phyloP scores from a whole-genome alignment of 2,888 invertebrate genomes.

The Heliothis peltigera region DNA sequence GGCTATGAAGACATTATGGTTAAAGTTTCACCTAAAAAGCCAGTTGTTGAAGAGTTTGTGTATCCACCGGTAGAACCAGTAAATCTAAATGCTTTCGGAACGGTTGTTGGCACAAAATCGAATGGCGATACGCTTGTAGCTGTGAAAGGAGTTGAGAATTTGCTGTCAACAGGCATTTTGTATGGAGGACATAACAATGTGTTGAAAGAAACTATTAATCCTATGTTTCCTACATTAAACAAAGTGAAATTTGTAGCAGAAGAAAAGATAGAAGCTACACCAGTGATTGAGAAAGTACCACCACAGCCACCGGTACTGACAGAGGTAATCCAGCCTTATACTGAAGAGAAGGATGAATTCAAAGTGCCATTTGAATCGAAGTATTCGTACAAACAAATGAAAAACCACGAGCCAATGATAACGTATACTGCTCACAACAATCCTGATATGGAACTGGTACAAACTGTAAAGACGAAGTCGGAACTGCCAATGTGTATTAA shows the following conservation, averaged over 20 bases:
- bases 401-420: conserved; percentile 57
- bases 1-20: conserved; percentile 64
- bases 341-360: conserved; percentile 30
- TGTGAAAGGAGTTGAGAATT: conserved; percentile 60
- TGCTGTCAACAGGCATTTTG: conserved; percentile 64
- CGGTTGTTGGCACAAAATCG: conserved; percentile 61
- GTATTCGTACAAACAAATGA: conserved; percentile 68
- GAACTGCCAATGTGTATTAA: conserved; percentile 59
- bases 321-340: conserved; percentile 14
- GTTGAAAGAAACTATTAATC: conserved; percentile 39
- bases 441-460: conserved; percentile 60
- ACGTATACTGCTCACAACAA: conserved; percentile 61
- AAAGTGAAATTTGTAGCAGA: neutral
- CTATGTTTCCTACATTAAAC: conserved; percentile 32
- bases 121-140: conserved; percentile 62
- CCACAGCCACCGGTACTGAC: neutral
- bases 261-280: neutral
- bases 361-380: conserved; percentile 42
- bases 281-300: conserved; percentile 2
- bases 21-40: conserved; percentile 48
- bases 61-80: conserved; percentile 27
- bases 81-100: conserved; percentile 37
- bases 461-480: conserved; percentile 52
- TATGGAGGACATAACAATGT: conserved; percentile 40
- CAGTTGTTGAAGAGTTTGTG: conserved; percentile 29